phyloP scores from a whole-genome alignment of 1,140 invertebrate genomes.

The Philopotamus ludificatus region DNA sequence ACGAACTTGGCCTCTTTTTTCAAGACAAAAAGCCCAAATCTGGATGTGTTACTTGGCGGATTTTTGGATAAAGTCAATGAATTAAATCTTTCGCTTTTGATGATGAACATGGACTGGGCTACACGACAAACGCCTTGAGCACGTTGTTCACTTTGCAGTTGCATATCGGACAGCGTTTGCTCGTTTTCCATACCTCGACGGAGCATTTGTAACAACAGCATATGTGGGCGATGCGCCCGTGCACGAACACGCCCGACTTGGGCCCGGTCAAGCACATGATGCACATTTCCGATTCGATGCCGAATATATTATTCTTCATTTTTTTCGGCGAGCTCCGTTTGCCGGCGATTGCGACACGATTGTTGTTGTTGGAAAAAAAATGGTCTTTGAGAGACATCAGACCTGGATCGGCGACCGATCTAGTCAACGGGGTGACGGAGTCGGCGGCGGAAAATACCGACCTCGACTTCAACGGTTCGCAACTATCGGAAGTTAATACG shows the following conservation, averaged over 20 bases:
- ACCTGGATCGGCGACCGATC: conserved; percentile 28
- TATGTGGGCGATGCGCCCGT: conserved; percentile 62
- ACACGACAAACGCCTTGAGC: conserved; percentile 58
- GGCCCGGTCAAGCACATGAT: conserved; percentile 60
- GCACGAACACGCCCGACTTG: conserved; percentile 65
- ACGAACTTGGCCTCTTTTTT: too few species aligned
- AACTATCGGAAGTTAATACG: conserved; percentile 10
- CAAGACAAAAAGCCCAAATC: too few species aligned
- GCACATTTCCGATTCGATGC: conserved; percentile 54
- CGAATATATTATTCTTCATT: not conserved
- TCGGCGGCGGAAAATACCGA: conserved; percentile 20
- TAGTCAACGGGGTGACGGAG: conserved; percentile 18
- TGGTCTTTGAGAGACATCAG: conserved; percentile 32
- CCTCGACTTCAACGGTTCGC: conserved; percentile 33
- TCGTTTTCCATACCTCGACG: conserved; percentile 60
- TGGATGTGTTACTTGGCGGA: too few species aligned
- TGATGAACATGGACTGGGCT: too few species aligned
- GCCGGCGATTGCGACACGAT: not conserved
- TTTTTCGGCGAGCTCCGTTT: too few species aligned
- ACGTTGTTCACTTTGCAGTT: conserved; percentile 66
- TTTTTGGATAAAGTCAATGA: too few species aligned
- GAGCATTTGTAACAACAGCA: conserved; percentile 70
- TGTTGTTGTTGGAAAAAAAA: conserved; percentile 31
- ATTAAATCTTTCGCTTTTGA: too few species aligned
- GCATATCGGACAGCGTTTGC: conserved; percentile 65